phyloP scores from a whole-genome alignment of 1,140 invertebrate species.

The Cotesia vestalis region DNA sequence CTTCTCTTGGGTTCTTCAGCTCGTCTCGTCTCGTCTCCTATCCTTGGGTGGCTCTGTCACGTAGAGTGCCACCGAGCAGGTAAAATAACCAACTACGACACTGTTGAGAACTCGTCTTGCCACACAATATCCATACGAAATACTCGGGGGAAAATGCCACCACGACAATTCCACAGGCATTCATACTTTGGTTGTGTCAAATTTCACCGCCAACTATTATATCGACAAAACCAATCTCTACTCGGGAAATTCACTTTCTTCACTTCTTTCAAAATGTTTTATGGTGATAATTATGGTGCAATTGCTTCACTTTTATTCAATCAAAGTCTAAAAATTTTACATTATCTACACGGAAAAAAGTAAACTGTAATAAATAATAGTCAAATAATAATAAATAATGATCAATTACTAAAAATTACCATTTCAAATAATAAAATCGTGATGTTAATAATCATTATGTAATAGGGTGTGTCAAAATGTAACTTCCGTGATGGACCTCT shows the following conservation, averaged over 20 bases:
- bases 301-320: neutral
- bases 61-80: neutral
- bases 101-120: slow-evolving; percentile 9
- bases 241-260: neutral
- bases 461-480: no score
- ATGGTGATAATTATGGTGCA: neutral
- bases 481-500: no score
- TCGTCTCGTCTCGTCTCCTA: neutral
- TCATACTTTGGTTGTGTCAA: slow-evolving; percentile 17
- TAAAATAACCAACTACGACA: slow-evolving; percentile 15
- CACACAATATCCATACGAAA: slow-evolving; percentile 10
- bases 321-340: neutral
- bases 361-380: no score
- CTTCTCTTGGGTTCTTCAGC: neutral
- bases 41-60: neutral
- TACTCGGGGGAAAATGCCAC: neutral
- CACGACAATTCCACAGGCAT: slow-evolving; percentile 9
- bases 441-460: no score
- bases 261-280: no score
- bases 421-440: no score
- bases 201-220: neutral
- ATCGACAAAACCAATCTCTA: neutral
- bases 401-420: no score
- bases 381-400: no score
- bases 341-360: no score